A percentile compares a stretch with the other conserved stretches of the same genome.
phyloP scores from a whole-genome alignment of 1,140 invertebrate species.

The Notospermus geniculatus region DNA sequence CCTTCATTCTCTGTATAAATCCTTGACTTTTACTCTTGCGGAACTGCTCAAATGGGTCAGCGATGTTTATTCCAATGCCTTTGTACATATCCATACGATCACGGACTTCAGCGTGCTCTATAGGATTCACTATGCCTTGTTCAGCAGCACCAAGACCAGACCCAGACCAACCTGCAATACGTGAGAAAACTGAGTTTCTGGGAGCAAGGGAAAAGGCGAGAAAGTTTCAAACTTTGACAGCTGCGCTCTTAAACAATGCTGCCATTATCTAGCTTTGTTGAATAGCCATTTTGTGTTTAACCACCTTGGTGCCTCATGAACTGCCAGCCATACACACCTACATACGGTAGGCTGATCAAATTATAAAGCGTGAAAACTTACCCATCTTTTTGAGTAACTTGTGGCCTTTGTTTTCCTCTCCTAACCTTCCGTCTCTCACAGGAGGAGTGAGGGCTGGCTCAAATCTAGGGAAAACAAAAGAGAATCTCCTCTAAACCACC shows the following conservation, averaged over 20 bases:
- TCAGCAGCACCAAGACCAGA: conserved; percentile 87
- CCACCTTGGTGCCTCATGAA: no score
- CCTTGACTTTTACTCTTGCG: conserved; percentile 94
- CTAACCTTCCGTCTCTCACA: conserved; percentile 57
- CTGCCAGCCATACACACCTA: no score
- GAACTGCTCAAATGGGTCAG: conserved; percentile 93
- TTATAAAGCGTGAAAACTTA: conserved; percentile 24
- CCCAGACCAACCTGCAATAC: conserved; percentile 71
- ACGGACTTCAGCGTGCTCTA: conserved; percentile 86
- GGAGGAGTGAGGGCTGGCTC: no score
- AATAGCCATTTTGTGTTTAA: no score
- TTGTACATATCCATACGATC: conserved; percentile 89
- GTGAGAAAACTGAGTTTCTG: not conserved
- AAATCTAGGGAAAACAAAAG: conserved; percentile 7
- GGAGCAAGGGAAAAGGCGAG: not conserved
- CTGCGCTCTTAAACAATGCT: no score
- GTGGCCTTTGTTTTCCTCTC: conserved; percentile 91
- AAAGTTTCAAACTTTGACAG: no score
- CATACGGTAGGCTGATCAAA: no score
- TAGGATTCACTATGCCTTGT: conserved; percentile 92
- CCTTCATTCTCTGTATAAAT: conserved; percentile 94
- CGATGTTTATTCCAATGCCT: conserved; percentile 78
- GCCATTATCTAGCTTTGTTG: no score
- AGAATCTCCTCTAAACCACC: no score
- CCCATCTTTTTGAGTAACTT: conserved; percentile 93